Evolutionary conservation across 2,113 vertebrate species (phyloP).

Genomic region (Callopanchax toddi): DNA sequence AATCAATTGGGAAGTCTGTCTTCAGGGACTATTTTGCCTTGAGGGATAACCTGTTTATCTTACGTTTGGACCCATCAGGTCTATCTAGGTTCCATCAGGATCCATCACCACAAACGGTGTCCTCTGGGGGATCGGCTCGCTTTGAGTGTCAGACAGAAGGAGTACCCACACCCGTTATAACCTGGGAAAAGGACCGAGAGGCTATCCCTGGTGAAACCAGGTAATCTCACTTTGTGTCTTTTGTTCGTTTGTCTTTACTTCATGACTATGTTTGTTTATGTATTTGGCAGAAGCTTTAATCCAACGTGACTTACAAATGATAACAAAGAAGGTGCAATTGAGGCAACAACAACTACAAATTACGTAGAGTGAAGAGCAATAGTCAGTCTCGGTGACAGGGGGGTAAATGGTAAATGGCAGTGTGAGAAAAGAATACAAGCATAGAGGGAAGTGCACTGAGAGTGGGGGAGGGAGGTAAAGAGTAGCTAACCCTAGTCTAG

Average conservation of each 20-base stretch:
- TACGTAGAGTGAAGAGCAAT: no score
- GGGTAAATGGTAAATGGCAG: no score
- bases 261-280: no score
- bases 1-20: not conserved
- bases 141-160: constrained; percentile 91
- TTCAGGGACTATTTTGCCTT: not conserved
- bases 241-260: not conserved
- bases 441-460: no score
- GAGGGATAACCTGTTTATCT: constrained; percentile 7
- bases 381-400: no score
- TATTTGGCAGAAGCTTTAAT: no score
- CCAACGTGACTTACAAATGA: no score
- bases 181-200: constrained; percentile 90
- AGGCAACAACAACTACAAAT: no score
- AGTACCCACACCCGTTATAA: constrained; percentile 87
- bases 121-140: constrained; percentile 84
- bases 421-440: no score
- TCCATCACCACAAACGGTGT: constrained; percentile 85
- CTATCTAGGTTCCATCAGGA: constrained; percentile 86
- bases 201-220: constrained; percentile 82
- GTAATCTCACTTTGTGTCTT: constrained; percentile 63
- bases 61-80: constrained; percentile 69
- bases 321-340: no score
- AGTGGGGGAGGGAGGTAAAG: no score
- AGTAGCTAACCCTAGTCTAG: no score